Conservation (phyloP, 2,113 vertebrate genomes). For the Gavialis gangeticus region DNA sequence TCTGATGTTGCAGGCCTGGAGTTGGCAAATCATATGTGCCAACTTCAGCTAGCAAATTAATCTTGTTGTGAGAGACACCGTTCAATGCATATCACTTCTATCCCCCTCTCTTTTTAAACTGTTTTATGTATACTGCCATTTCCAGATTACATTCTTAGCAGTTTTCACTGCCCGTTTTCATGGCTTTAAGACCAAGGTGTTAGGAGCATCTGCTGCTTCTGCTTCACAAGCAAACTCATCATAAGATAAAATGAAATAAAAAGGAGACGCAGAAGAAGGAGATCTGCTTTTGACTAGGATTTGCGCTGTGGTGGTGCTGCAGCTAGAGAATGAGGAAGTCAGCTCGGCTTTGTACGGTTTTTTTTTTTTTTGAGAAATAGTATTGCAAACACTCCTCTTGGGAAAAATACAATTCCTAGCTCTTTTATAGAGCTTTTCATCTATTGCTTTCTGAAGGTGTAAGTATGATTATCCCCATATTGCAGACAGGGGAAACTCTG, state of each 20-base stretch:
- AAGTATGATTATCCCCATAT: slow-evolving; percentile 22
- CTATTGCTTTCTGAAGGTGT: slow-evolving; percentile 57
- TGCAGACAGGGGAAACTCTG: neutral
- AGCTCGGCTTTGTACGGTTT: neutral
- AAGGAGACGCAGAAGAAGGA: neutral
- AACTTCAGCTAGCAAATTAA: slow-evolving; percentile 52
- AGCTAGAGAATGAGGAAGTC: slow-evolving; percentile 31
- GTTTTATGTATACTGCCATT: slow-evolving; percentile 49
- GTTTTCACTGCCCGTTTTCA: neutral
- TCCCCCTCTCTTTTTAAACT: neutral
- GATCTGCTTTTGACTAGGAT: slow-evolving; percentile 17
- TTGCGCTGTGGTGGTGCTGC: slow-evolving; percentile 30
- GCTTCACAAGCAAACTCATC: slow-evolving; percentile 54
- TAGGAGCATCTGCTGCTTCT: slow-evolving; percentile 54
- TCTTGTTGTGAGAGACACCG: slow-evolving; percentile 36
- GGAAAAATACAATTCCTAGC: slow-evolving; percentile 19
- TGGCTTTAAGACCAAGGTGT: slow-evolving; percentile 53
- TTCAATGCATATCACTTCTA: slow-evolving; percentile 16
- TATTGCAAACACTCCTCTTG: slow-evolving; percentile 52
- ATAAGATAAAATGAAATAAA: slow-evolving; percentile 51
- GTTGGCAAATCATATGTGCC: slow-evolving; percentile 53
- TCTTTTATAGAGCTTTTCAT: slow-evolving; percentile 56
- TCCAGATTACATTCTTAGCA: neutral
- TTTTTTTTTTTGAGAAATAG: slow-evolving; percentile 50
- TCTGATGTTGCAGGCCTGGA: neutral